phyloP scores from a whole-genome alignment of 2,888 invertebrate species.

The Tetheella fluctuosa region DNA sequence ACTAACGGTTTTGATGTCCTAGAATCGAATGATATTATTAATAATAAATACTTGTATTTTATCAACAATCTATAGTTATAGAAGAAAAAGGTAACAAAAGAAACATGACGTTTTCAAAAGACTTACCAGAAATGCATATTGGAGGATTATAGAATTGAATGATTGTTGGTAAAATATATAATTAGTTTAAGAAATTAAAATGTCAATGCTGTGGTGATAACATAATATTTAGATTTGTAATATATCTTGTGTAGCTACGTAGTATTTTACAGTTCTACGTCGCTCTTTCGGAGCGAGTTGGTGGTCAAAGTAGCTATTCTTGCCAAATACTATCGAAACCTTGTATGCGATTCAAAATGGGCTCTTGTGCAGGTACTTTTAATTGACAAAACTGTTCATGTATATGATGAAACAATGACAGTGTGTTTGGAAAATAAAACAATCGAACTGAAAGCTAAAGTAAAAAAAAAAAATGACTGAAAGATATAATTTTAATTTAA shows the following conservation, averaged over 20 bases:
- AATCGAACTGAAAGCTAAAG: too few species aligned
- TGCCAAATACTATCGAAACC: background rate
- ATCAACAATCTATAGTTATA: background rate
- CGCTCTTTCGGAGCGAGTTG: background rate
- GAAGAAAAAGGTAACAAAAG: too few species aligned
- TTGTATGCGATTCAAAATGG: background rate
- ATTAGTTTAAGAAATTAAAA: conserved; percentile 25
- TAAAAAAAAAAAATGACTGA: too few species aligned
- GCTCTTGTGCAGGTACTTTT: background rate
- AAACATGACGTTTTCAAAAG: too few species aligned
- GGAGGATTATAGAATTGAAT: too few species aligned
- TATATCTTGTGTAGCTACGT: conserved; percentile 22
- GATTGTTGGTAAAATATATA: background rate
- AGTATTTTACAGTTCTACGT: background rate
- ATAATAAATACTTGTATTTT: background rate
- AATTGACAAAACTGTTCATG: background rate
- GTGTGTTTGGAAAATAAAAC: too few species aligned
- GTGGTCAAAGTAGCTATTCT: background rate
- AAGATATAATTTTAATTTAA: too few species aligned
- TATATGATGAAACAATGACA: too few species aligned
- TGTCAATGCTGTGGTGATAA: conserved; percentile 72
- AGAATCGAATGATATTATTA: conserved; percentile 5
- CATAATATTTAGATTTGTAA: conserved; percentile 60
- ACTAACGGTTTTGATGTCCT: conserved; percentile 4
- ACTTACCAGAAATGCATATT: too few species aligned